Evolutionary conservation across 2,113 vertebrate genomes (phyloP).

Genomic region (Echinops telfairi): DNA sequence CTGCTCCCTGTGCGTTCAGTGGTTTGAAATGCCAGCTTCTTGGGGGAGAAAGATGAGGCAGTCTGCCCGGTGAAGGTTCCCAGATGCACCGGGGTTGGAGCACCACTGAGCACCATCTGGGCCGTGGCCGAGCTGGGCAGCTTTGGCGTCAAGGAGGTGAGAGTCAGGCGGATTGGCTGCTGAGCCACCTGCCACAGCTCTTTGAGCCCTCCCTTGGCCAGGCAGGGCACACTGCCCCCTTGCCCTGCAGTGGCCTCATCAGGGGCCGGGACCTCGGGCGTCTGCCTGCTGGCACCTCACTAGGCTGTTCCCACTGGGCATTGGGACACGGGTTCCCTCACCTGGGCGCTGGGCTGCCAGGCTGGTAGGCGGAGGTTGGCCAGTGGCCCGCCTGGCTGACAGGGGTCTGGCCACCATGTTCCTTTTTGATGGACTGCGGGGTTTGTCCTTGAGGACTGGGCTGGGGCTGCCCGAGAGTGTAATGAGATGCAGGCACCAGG

Average conservation of each 20-base stretch:
- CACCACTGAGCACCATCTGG: not conserved
- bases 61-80: too few relatives aligned
- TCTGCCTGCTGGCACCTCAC: not conserved
- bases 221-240: not conserved
- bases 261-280: not conserved
- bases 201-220: not conserved
- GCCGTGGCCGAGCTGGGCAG: not conserved
- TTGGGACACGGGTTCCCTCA: accelerated
- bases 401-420: not conserved
- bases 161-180: not conserved
- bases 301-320: not conserved
- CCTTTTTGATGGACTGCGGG: not conserved
- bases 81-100: too few relatives aligned
- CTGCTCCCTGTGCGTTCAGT: too few relatives aligned
- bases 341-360: not conserved
- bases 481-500: not conserved
- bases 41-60: too few relatives aligned
- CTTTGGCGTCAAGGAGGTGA: not conserved
- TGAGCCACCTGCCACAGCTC: not conserved
- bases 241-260: accelerated
- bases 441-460: not conserved
- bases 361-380: too few relatives aligned
- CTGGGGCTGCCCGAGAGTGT: not conserved
- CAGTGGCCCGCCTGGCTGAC: not conserved
- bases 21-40: too few relatives aligned